Conservation (phyloP, 2,113 vertebrate species). For the Meles meles region DNA sequence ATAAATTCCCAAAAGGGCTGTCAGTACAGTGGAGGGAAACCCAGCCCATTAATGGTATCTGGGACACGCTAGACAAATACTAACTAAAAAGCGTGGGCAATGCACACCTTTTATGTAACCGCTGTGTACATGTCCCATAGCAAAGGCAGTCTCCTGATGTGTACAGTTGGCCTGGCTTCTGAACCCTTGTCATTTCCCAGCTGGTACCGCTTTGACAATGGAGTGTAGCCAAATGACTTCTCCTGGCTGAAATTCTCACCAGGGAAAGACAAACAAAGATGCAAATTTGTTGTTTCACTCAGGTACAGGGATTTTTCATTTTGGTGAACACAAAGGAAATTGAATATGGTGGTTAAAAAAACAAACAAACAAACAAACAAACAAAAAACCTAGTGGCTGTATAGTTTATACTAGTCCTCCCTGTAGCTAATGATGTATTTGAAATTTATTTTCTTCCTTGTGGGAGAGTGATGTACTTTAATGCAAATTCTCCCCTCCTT, state of each 20-base stretch:
- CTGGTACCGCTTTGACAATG: not conserved
- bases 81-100: not conserved
- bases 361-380: not conserved
- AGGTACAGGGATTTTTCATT: constrained; percentile 34
- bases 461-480: not conserved
- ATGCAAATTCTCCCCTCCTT: not conserved
- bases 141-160: not conserved
- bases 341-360: not conserved
- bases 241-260: not conserved
- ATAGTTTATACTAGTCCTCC: not conserved
- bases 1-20: not conserved
- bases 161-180: not conserved
- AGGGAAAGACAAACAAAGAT: not conserved
- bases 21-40: not conserved
- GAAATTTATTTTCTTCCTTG: not conserved
- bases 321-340: constrained; percentile 40
- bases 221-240: not conserved
- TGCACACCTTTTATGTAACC: not conserved
- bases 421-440: not conserved
- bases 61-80: not conserved
- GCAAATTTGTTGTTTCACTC: not conserved
- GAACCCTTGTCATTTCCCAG: not conserved
- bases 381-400: not conserved
- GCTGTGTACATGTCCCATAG: not conserved
- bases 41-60: not conserved